Percentiles rank a stretch among this genome's conserved stretches.
phyloP scores from a whole-genome alignment of 2,113 vertebrate species.

The Isurus oxyrinchus region DNA sequence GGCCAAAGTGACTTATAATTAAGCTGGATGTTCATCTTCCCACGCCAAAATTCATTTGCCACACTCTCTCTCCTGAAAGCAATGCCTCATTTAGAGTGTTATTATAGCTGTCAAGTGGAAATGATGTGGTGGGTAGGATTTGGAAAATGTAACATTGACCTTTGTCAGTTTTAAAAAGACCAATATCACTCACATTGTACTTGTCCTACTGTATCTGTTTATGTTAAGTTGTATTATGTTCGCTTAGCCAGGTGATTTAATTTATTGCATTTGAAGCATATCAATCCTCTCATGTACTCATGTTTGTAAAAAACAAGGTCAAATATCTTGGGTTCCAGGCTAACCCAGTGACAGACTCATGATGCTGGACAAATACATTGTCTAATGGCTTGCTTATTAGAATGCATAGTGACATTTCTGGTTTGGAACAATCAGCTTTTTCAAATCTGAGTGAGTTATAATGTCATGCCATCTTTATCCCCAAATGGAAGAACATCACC shows the following conservation, averaged over 20 bases:
- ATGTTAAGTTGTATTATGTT: background rate
- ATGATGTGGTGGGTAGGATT: background rate
- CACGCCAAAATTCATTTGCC: background rate
- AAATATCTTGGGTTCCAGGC: background rate
- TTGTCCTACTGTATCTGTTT: background rate
- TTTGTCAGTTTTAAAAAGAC: background rate
- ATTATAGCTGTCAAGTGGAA: background rate
- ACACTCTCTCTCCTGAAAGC: background rate
- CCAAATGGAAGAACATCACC: background rate
- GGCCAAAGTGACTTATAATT: background rate
- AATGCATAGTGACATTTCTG: background rate
- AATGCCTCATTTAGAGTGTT: background rate
- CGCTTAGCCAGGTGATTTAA: background rate
- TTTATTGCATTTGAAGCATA: background rate
- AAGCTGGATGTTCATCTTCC: background rate
- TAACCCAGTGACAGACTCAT: background rate
- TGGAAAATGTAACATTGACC: slow-evolving; percentile 9
- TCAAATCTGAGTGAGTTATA: background rate
- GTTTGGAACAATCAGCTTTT: background rate
- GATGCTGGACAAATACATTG: background rate
- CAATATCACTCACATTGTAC: background rate
- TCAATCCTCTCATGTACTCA: background rate
- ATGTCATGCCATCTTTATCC: background rate
- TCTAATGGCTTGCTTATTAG: background rate
- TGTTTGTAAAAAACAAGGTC: background rate